A percentile compares a stretch with the other conserved stretches of the same genome.
Conservation (phyloP, 1,140 invertebrate species). For the Chrysoperla carnea region DNA sequence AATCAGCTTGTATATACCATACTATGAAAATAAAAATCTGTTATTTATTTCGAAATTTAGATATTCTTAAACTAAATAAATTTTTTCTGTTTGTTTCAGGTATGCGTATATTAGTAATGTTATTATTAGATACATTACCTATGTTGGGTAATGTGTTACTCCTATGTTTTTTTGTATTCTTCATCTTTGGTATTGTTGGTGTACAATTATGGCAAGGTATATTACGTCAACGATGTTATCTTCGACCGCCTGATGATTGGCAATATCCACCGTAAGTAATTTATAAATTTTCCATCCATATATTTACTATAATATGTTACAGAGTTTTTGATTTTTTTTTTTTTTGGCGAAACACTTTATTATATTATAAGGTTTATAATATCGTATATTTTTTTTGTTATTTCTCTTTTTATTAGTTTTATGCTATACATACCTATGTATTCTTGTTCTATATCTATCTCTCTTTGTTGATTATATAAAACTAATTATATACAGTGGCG, state of each 20-base stretch:
- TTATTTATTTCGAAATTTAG: no score
- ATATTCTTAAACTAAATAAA: not conserved
- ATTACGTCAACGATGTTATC: conserved; percentile 80
- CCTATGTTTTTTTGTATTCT: conserved; percentile 99
- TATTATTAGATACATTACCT: conserved; percentile 94
- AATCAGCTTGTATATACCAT: no score
- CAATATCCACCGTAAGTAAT: conserved; percentile 54
- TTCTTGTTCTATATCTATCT: no score
- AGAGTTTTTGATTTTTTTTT: not conserved
- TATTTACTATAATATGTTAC: not conserved
- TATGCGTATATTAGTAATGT: conserved; percentile 96
- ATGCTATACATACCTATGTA: no score
- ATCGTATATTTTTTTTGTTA: no score
- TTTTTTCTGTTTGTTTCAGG: conserved; percentile 39
- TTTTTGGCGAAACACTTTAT: no score
- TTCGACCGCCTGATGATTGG: conserved; percentile 46
- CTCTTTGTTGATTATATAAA: no score
- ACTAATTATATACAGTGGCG: no score
- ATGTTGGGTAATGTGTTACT: conserved; percentile 98
- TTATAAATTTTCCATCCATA: not conserved
- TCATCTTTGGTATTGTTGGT: conserved; percentile 99
- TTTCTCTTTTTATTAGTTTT: no score
- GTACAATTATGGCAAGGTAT: conserved; percentile 99
- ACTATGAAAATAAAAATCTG: no score
- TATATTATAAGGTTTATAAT: no score